Evolutionary conservation across 2,113 vertebrate genomes (phyloP), one percentile per base, ranked within the genome.

Genomic region (Bombycilla garrulus): DNA sequence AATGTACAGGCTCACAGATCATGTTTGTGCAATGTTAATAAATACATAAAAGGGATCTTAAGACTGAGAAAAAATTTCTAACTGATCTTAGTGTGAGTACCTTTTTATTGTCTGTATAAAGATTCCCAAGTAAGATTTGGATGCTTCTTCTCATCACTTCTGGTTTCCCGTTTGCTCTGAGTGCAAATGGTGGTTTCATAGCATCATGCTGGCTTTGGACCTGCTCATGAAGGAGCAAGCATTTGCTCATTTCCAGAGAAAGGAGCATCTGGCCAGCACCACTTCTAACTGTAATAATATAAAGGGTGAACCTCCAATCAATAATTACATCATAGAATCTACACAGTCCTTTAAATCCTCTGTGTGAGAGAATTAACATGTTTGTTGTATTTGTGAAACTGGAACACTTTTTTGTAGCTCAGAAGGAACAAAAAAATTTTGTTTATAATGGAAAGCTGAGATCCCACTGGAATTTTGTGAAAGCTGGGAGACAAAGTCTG

Each of bases 1-100:
- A 73, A 45, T 35, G 45, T 17, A 48, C 48, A 82, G 50, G 54
- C 80, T 86, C 3, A 6, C 51, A 84, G 84, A 53, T 80, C 23
- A 66, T 33, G 70, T 72, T 29, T 91, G 82, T 93, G 94, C 89
- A 90, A 58, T 94, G 70, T n/a, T 86, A 82, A 78, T 57, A 83
- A 92, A 77, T 50, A 86, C 24, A 31, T 36, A 76, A 84, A 96
- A 92, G 86, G 93, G 91, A 92, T 93, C 91, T 86, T 90, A 93
- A 86, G 64, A 91, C 77, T 57, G 28, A 82, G 36, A 64, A 73
- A 15, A 88, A 61, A 50, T 92, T 92, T 23, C 12, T 85, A 85
- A 56, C 33, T 79, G 57, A 87, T 93, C 61, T 73, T 83, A 70
- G 33, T 53, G 51, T 5, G 40, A 51, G 26, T 77, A 65, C 29